phyloP scores from a whole-genome alignment of 2,888 invertebrate species.

The Drosophila sordidula region DNA sequence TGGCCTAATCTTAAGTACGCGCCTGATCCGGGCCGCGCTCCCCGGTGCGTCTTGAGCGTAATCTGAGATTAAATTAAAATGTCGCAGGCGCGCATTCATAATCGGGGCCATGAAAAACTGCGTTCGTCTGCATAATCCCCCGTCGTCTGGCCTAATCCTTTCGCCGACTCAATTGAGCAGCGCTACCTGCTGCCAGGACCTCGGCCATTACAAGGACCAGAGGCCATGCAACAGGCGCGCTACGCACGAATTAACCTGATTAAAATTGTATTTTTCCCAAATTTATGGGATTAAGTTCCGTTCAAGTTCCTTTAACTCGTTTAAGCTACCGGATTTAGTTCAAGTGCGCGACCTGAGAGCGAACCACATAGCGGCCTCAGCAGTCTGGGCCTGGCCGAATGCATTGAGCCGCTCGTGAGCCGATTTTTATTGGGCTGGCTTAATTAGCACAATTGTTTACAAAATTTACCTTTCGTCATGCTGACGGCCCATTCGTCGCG shows the following conservation, averaged over 20 bases:
- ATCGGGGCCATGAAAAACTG: conserved; percentile 53
- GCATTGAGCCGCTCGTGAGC: conserved; percentile 54
- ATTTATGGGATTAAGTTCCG: conserved; percentile 82
- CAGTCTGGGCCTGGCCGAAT: conserved; percentile 6
- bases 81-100: conserved; percentile 78
- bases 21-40: conserved; percentile 64
- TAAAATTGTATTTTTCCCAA: conserved; percentile 81
- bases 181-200: conserved; percentile 43
- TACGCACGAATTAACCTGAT: conserved; percentile 81
- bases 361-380: conserved; percentile 2
- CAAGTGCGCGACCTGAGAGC: conserved; percentile 53
- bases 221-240: conserved; percentile 58
- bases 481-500: conserved; percentile 19
- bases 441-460: conserved; percentile 83
- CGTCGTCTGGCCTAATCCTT: conserved; percentile 57
- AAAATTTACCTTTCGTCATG: conserved; percentile 82
- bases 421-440: conserved; percentile 78
- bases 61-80: conserved; percentile 81
- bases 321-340: conserved; percentile 83
- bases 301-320: conserved; percentile 83
- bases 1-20: conserved; percentile 58
- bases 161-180: conserved; percentile 25
- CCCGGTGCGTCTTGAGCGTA: conserved; percentile 55
- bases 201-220: conserved; percentile 1
- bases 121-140: conserved; percentile 52